Base-by-base conservation (phyloP, 2,113 vertebrate genomes). In the Mobula hypostoma region DNA sequence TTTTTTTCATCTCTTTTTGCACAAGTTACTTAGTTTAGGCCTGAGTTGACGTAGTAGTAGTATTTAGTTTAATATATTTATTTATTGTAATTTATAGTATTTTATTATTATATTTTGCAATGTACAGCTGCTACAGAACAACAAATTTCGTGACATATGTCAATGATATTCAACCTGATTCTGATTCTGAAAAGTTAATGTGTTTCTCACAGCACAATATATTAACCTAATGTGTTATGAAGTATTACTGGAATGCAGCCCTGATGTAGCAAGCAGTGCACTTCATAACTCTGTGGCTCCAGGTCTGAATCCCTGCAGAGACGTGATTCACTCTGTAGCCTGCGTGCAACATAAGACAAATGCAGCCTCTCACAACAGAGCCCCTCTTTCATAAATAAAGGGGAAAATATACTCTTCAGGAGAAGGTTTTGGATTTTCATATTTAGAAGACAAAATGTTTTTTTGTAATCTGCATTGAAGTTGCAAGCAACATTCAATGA, bases 251-350 rank as follows among this genome's bases (percentile, higher is more conserved):
- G 68, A 93, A 74, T 66, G 40, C 12, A 93, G 91, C 91, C 74
- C 68, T 56, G 36, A 74, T 48, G 70, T 36, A 48, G 36, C 74
- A 93, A 56, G 21, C 36, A 29, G 68, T 2, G 68, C 88, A 92
- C 66, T 72, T 74, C 91, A 74, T 36, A 74, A 68, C 91, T 27
- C 91, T 29, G 91, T 0, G 91, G 40, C 91, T 93, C 21, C 40
- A 93, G 91, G 7, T 93, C 56, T 74, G 70, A 56, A 93, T 74
- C 68, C 70, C 68, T 93, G 70, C 91, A 93, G 91, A 74, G 91
- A 93, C 68, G 24, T 12, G 91, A 29, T 93, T 93, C 91, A 93
- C 68, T 93, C 91, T 36, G 85, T 61, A 90, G 85, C 85, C 29
- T 66, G 61, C 0, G 61, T 27, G 32, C 61, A 24, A 36, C 32